A percentile compares a stretch with the other conserved stretches of the same genome.
Evolutionary conservation across 2,113 vertebrate species (phyloP).

Genomic region (Neolamprologus tretocephalus): DNA sequence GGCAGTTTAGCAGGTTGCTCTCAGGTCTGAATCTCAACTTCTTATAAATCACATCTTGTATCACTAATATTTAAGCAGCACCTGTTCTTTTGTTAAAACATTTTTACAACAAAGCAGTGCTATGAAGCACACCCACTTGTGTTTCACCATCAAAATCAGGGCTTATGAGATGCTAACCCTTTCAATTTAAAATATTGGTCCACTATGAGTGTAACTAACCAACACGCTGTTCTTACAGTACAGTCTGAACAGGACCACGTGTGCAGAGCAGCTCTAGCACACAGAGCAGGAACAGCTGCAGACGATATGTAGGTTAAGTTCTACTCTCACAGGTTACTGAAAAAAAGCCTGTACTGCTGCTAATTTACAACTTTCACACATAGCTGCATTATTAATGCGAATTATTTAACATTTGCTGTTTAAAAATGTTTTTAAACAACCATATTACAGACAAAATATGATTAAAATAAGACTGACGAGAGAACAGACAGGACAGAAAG

Average conservation of each 20-base stretch:
- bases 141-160: background rate
- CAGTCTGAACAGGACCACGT: background rate
- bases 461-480: background rate
- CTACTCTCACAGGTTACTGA: background rate
- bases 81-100: background rate
- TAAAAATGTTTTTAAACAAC: background rate
- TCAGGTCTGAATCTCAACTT: background rate
- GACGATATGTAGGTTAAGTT: slow-evolving; percentile 13
- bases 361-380: background rate
- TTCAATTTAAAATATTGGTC: background rate
- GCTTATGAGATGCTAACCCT: background rate
- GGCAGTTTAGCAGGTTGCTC: background rate
- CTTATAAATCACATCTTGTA: background rate
- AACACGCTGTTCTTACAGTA: background rate
- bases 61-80: background rate
- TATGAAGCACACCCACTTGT: background rate
- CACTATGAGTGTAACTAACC: background rate
- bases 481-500: background rate
- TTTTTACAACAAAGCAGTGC: background rate
- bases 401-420: background rate
- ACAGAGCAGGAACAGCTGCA: slow-evolving; percentile 47
- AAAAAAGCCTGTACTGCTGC: background rate
- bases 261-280: background rate
- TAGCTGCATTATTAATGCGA: background rate
- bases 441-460: background rate